A percentile compares a stretch with the other conserved stretches of the same genome.
These are phyloP conservation scores for Sitophilus oryzae DNA, from an alignment of 1,140 invertebrate species.

Conservation along the genomic window DNA sequence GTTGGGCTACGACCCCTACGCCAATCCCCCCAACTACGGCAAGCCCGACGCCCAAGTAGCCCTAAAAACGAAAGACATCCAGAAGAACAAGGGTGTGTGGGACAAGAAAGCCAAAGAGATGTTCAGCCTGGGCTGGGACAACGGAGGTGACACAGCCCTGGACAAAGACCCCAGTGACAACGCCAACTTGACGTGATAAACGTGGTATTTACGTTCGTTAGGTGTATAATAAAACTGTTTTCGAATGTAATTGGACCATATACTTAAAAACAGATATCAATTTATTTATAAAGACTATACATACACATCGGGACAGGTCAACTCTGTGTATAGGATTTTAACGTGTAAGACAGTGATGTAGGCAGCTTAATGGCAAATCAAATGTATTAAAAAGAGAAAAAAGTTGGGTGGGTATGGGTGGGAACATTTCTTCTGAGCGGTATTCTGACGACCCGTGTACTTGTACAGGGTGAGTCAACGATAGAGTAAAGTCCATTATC, in stretches of 20 bases:
- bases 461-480: too few relatives aligned
- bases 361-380: too few relatives aligned
- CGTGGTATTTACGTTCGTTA: not conserved
- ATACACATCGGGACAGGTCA: too few relatives aligned
- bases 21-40: conserved; percentile 90
- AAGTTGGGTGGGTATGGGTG: too few relatives aligned
- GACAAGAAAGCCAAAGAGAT: conserved; percentile 52
- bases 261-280: not conserved
- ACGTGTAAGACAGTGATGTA: too few relatives aligned
- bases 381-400: too few relatives aligned
- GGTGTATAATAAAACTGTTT: not conserved
- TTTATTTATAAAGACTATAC: conserved; percentile 2
- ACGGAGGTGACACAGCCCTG: conserved; percentile 32
- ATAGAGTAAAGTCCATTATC: too few relatives aligned
- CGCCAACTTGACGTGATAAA: conserved; percentile 31
- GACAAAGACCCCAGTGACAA: conserved; percentile 39
- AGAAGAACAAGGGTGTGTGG: conserved; percentile 51
- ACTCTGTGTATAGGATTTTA: too few relatives aligned
- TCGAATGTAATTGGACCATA: conserved; percentile 3
- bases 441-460: too few relatives aligned
- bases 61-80: conserved; percentile 65
- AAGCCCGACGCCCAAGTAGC: conserved; percentile 77
- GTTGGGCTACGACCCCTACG: conserved; percentile 89
- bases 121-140: conserved; percentile 34
- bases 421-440: too few relatives aligned